These are phyloP conservation scores for Burhinus bistriatus DNA, from an alignment of 2,113 vertebrate species.

Conservation along the genomic window DNA sequence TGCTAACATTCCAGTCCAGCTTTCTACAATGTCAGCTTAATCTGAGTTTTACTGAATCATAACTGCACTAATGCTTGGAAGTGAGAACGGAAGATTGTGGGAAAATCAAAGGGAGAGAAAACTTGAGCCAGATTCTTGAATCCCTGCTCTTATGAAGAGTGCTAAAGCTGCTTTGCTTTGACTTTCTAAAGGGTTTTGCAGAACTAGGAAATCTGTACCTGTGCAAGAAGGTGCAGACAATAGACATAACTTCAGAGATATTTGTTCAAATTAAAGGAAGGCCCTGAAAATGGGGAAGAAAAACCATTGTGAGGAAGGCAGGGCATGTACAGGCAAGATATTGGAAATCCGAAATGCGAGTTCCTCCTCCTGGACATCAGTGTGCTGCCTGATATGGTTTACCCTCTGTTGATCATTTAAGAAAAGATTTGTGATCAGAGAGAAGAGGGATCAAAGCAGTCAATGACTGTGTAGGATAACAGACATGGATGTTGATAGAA, in stretches of 20 bases:
- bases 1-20: not conserved
- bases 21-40: not conserved
- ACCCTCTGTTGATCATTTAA: not conserved
- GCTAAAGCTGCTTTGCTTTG: not conserved
- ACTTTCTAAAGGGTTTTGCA: not conserved
- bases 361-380: not conserved
- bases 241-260: not conserved
- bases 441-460: not conserved
- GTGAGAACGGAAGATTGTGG: not conserved
- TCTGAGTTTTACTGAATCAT: not conserved
- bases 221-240: not conserved
- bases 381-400: not conserved
- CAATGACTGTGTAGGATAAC: not conserved
- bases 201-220: not conserved
- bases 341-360: fast-evolving
- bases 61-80: not conserved
- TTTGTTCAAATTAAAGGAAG: not conserved
- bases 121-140: not conserved
- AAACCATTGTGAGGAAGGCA: not conserved
- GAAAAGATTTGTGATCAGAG: not conserved
- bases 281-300: not conserved
- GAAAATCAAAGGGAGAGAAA: not conserved
- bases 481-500: not conserved
- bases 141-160: not conserved
- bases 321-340: not conserved